Evolutionary conservation across 2,113 vertebrate genomes (phyloP).

Genomic region (Porphyrio hochstetteri): DNA sequence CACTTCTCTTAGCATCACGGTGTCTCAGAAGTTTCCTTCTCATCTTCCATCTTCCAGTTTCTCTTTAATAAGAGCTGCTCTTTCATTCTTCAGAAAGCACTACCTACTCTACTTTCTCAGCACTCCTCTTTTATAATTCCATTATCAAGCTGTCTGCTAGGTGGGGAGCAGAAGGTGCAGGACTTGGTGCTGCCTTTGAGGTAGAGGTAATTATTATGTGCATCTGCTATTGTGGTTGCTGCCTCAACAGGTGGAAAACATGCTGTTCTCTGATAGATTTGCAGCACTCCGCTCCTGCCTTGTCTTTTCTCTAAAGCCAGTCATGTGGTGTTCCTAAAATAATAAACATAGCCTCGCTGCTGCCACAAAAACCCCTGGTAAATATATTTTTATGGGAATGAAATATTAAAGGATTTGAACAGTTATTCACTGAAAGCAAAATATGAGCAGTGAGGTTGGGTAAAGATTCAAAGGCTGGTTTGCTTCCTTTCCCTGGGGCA

Average conservation of each 20-base stretch:
- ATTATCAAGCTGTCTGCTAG: constrained; percentile 36
- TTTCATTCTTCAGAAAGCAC: background rate
- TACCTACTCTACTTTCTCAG: background rate
- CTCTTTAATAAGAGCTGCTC: constrained; percentile 8
- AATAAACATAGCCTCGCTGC: constrained; percentile 52
- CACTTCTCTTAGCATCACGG: background rate
- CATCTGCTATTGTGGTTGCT: constrained; percentile 57
- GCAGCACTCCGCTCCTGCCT: constrained; percentile 28
- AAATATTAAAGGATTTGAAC: constrained; percentile 70
- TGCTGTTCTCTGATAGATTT: constrained; percentile 51
- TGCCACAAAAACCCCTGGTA: constrained; percentile 53
- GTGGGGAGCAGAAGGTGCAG: constrained; percentile 56
- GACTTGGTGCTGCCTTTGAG: constrained; percentile 55
- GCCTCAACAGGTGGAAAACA: constrained; percentile 64
- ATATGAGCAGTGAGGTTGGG: constrained; percentile 62
- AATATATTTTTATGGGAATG: constrained; percentile 68
- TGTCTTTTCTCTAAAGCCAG: constrained; percentile 42
- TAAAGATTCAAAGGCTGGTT: constrained; percentile 63
- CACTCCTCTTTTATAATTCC: constrained; percentile 10
- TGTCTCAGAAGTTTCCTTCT: constrained; percentile 38
- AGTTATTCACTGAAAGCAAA: constrained; percentile 67
- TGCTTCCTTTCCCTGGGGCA: constrained; percentile 59
- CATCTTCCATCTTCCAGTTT: constrained; percentile 14
- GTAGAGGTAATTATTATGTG: constrained; percentile 60
- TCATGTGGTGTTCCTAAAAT: constrained; percentile 37